Evolutionary conservation across 2,797 vertebrate species (phyloP).

Genomic region (Oreochromis grahami): DNA sequence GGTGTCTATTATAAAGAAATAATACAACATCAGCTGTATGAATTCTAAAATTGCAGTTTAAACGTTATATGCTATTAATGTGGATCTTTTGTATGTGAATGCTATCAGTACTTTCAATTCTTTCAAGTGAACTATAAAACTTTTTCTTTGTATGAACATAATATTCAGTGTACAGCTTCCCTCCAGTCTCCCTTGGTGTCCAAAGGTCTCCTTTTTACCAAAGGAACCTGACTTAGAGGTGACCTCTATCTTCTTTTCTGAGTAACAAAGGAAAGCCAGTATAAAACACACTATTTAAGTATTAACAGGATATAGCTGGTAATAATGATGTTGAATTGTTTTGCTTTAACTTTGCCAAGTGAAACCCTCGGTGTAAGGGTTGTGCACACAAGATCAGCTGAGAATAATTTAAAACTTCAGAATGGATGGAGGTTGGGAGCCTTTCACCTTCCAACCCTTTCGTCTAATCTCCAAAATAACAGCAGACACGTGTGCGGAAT

Average conservation of each 20-base stretch:
- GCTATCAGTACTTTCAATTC: background rate
- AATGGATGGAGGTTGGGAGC: background rate
- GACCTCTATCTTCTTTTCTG: background rate
- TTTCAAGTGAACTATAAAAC: background rate
- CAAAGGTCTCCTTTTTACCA: slow-evolving; percentile 14
- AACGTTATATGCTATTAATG: background rate
- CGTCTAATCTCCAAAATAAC: background rate
- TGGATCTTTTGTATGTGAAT: background rate
- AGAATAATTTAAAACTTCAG: background rate
- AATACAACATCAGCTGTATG: background rate
- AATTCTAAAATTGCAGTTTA: background rate
- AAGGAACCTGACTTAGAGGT: background rate
- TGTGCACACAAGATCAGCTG: background rate
- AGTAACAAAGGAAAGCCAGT: background rate
- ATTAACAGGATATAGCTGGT: background rate
- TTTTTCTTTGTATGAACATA: background rate
- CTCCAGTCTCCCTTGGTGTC: background rate
- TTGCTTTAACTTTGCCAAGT: slow-evolving; percentile 10
- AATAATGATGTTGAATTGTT: background rate
- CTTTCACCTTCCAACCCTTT: background rate
- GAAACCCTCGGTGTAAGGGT: background rate
- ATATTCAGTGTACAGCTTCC: background rate
- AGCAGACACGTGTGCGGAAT: background rate
- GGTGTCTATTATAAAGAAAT: background rate
- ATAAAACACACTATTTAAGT: background rate